Conservation (phyloP, 2,113 vertebrate species). For the Apodemus sylvaticus region DNA sequence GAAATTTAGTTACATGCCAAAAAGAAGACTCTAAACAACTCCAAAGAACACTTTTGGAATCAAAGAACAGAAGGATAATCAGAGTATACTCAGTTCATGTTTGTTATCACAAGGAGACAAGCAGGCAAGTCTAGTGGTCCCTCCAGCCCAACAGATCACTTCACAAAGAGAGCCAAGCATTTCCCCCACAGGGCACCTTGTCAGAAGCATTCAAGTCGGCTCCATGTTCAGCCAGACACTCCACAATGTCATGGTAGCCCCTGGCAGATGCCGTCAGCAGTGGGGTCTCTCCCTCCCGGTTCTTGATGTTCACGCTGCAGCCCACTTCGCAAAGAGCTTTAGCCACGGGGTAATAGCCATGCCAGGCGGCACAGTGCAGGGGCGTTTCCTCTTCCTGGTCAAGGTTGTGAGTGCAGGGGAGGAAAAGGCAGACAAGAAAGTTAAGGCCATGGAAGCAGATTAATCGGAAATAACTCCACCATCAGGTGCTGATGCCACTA, state of each 20-base stretch:
- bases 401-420: not conserved
- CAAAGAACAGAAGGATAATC: not conserved
- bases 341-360: slow-evolving; percentile 94
- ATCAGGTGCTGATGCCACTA: not conserved
- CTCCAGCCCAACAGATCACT: not conserved
- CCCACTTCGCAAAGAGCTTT: slow-evolving; percentile 91
- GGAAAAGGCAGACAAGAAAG: rapidly evolving
- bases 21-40: not conserved
- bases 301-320: slow-evolving; percentile 92
- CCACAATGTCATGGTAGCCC: slow-evolving; percentile 96
- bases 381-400: slow-evolving; percentile 96
- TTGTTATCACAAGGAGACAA: slow-evolving; percentile 3
- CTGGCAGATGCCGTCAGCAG: slow-evolving; percentile 95
- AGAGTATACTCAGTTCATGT: not conserved
- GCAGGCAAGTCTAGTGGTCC: not conserved
- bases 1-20: not conserved
- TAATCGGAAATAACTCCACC: rapidly evolving
- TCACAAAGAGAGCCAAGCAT: not conserved
- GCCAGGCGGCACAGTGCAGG: slow-evolving; percentile 97
- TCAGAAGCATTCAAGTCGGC: slow-evolving; percentile 93
- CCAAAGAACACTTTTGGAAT: not conserved
- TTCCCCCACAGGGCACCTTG: slow-evolving; percentile 87
- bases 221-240: slow-evolving; percentile 92
- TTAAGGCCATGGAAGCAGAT: not conserved
- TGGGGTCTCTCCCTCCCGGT: slow-evolving; percentile 95